Percentiles rank a stretch among this genome's conserved stretches.
Conservation (phyloP, 1,140 invertebrate species). For the Luehdorfia chinensis region DNA sequence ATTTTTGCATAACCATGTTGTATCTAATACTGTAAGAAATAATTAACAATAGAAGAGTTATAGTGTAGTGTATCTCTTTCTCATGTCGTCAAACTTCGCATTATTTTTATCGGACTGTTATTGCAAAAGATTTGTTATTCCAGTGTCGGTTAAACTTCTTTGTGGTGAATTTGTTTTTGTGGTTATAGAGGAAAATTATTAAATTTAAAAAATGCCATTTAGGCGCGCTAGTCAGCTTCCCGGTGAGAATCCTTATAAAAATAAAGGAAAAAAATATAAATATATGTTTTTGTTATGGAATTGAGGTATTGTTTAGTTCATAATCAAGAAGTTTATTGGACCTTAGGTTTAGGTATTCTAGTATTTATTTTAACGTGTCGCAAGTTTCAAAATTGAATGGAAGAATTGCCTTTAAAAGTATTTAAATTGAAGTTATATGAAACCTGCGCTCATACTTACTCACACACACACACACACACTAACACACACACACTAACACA, state of each 20-base stretch:
- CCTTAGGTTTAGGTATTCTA: background rate
- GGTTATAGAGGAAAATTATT: background rate
- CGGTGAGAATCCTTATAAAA: background rate
- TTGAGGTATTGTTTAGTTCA: constrained; percentile 11
- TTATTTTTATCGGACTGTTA: no score
- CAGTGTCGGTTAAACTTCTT: background rate
- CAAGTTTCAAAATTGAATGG: no score
- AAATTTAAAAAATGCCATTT: constrained; percentile 1
- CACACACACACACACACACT: no score
- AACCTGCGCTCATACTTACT: background rate
- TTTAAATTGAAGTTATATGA: no score
- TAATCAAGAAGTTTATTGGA: constrained; percentile 10
- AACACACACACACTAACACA: no score
- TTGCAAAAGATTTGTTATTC: background rate
- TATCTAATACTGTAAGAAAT: no score
- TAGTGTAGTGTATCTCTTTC: no score
- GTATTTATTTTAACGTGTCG: background rate
- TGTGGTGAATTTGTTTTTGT: background rate
- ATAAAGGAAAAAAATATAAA: background rate
- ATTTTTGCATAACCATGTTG: no score
- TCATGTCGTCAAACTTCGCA: no score
- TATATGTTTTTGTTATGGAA: constrained; percentile 14
- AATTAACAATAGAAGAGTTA: no score
- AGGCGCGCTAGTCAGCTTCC: constrained; percentile 6
- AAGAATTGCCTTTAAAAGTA: no score